These are phyloP conservation scores for Tragelaphus imberbis DNA, from an alignment of 2,113 vertebrate genomes.

Conservation along the genomic window DNA sequence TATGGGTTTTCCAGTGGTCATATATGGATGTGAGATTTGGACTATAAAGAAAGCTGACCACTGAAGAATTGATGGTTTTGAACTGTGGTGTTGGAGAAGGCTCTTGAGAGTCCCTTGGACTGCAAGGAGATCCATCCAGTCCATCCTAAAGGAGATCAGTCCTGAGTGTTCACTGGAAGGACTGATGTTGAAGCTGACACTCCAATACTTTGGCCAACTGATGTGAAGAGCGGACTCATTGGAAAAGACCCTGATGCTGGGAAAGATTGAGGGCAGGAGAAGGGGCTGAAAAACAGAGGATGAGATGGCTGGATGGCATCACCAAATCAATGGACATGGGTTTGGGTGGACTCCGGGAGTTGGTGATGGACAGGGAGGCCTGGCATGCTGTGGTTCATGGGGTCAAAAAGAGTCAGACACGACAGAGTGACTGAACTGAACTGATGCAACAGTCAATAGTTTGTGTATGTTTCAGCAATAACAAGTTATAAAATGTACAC, in stretches of 20 bases:
- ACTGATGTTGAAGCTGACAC: neutral
- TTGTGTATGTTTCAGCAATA: neutral
- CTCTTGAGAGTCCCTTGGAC: neutral
- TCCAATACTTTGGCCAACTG: neutral
- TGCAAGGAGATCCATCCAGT: neutral
- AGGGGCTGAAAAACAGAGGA: neutral
- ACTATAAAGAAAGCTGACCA: neutral
- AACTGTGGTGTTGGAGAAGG: neutral
- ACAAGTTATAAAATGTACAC: neutral
- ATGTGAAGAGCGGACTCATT: neutral
- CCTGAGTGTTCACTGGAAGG: neutral
- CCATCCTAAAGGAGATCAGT: neutral
- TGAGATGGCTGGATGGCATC: neutral
- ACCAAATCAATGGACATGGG: neutral
- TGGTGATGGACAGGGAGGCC: neutral
- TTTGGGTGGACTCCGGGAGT: neutral
- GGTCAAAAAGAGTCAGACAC: neutral
- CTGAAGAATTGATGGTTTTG: neutral
- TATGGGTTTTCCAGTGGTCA: neutral
- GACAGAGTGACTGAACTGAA: neutral
- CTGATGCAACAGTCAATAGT: neutral
- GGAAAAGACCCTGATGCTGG: neutral
- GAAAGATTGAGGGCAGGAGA: neutral
- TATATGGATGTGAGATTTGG: neutral
- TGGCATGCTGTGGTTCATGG: neutral